A percentile compares a stretch with the other conserved stretches of the same genome.
phyloP scores from a whole-genome alignment of 2,888 invertebrate species.

The Xestobium rufovillosum region DNA sequence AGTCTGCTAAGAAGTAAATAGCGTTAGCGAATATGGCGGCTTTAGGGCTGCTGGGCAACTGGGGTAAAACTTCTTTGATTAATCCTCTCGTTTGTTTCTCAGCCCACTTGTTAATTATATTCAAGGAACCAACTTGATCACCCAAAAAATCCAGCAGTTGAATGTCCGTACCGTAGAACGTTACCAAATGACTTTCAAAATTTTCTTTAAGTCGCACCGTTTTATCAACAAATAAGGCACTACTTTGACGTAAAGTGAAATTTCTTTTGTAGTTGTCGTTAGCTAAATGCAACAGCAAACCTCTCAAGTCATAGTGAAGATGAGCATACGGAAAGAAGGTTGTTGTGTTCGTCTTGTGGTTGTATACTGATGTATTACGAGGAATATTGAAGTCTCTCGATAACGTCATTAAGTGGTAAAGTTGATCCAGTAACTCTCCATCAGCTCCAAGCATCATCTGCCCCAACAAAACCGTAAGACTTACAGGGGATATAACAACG shows the following conservation, averaged over 20 bases:
- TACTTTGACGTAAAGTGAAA: slow-evolving; percentile 32
- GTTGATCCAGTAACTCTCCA: slow-evolving; percentile 33
- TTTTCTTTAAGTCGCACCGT: slow-evolving; percentile 26
- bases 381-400: slow-evolving; percentile 15
- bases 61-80: slow-evolving; percentile 36
- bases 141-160: slow-evolving; percentile 30
- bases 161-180: slow-evolving; percentile 32
- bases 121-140: slow-evolving; percentile 23
- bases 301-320: slow-evolving; percentile 35
- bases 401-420: slow-evolving; percentile 34
- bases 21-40: slow-evolving; percentile 41
- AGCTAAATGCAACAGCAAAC: slow-evolving; percentile 30
- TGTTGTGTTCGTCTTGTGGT: slow-evolving; percentile 21
- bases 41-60: slow-evolving; percentile 34
- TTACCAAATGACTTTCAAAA: slow-evolving; percentile 28
- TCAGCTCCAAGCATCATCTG: slow-evolving; percentile 40
- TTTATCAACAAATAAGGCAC: slow-evolving; percentile 33
- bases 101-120: slow-evolving; percentile 37
- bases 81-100: slow-evolving; percentile 36
- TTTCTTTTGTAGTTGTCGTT: slow-evolving; percentile 18
- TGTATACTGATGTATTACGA: slow-evolving; percentile 12
- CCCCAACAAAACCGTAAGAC: slow-evolving; percentile 37
- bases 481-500: slow-evolving; percentile 41
- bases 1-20: slow-evolving; percentile 43
- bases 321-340: slow-evolving; percentile 28